Evolutionary conservation across 1,140 invertebrate species (phyloP).

Genomic region (Teleogryllus occipitalis): DNA sequence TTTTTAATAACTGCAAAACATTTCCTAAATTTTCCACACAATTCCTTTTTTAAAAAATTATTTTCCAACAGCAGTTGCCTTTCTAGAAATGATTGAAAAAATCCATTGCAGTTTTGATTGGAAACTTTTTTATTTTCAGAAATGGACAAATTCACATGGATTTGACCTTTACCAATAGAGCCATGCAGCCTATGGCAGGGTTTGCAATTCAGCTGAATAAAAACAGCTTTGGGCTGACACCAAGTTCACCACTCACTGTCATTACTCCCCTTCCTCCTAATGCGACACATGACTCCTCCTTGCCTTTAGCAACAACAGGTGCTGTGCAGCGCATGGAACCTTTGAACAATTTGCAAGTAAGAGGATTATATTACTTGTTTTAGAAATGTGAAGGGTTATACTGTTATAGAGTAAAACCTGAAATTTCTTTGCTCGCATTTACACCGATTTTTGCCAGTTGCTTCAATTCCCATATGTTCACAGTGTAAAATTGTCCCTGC

Average conservation of each 20-base stretch:
- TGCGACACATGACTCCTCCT: constrained; percentile 64
- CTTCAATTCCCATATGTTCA: too few species aligned
- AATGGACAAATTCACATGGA: constrained; percentile 90
- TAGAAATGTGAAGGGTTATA: too few species aligned
- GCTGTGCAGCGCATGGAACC: constrained; percentile 96
- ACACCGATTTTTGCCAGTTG: too few species aligned
- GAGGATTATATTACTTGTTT: neutral
- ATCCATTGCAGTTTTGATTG: too few species aligned
- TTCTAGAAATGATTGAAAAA: too few species aligned
- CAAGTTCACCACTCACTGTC: constrained; percentile 71
- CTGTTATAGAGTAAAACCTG: too few species aligned
- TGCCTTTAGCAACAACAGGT: constrained; percentile 75
- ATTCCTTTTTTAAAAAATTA: too few species aligned
- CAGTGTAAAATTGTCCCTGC: too few species aligned
- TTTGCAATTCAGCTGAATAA: constrained; percentile 99
- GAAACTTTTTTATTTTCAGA: constrained; percentile 34
- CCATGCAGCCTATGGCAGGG: constrained; percentile 92
- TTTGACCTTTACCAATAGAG: constrained; percentile 93
- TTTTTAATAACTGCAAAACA: too few species aligned
- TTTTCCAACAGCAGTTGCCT: too few species aligned
- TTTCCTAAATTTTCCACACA: too few species aligned
- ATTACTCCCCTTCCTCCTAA: constrained; percentile 74
- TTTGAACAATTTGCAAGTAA: constrained; percentile 85
- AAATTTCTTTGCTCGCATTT: too few species aligned
- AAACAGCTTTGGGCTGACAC: constrained; percentile 92